Conservation (phyloP, 1,140 invertebrate species). For the Tachypleus tridentatus region DNA sequence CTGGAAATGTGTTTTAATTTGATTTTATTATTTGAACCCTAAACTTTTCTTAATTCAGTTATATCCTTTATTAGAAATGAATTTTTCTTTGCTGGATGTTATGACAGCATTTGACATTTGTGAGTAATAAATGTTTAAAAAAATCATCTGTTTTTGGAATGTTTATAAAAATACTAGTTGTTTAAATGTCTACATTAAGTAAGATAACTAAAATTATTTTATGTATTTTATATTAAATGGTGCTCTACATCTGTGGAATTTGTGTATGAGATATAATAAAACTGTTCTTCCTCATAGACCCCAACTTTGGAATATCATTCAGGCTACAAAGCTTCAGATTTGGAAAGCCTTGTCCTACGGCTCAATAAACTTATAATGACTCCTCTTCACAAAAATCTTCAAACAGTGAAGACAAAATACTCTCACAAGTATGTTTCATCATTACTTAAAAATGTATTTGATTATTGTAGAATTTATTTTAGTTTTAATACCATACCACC, state of each 20-base stretch:
- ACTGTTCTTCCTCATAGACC: slow-evolving; percentile 42
- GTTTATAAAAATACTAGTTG: slow-evolving; percentile 2
- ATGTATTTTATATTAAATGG: not conserved
- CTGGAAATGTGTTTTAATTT: no score
- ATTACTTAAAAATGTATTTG: not conserved
- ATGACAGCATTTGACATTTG: no score
- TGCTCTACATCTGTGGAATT: no score
- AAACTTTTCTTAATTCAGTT: no score
- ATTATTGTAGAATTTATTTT: not conserved
- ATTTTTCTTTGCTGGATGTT: no score
- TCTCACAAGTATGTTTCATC: slow-evolving; percentile 62
- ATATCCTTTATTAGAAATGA: no score
- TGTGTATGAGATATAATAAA: no score
- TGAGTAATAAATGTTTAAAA: no score
- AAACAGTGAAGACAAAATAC: slow-evolving; percentile 85
- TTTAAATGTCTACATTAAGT: not conserved
- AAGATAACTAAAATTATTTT: not conserved
- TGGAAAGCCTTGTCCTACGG: slow-evolving; percentile 52
- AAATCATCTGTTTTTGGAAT: no score
- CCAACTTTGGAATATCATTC: slow-evolving; percentile 72
- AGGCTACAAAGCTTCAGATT: slow-evolving; percentile 61
- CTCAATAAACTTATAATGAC: slow-evolving; percentile 65
- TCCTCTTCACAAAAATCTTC: slow-evolving; percentile 56
- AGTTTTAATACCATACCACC: no score
- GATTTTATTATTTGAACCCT: no score